Evolutionary conservation across 2,797 vertebrate genomes (phyloP).

Genomic region (Coregonus sp.): DNA sequence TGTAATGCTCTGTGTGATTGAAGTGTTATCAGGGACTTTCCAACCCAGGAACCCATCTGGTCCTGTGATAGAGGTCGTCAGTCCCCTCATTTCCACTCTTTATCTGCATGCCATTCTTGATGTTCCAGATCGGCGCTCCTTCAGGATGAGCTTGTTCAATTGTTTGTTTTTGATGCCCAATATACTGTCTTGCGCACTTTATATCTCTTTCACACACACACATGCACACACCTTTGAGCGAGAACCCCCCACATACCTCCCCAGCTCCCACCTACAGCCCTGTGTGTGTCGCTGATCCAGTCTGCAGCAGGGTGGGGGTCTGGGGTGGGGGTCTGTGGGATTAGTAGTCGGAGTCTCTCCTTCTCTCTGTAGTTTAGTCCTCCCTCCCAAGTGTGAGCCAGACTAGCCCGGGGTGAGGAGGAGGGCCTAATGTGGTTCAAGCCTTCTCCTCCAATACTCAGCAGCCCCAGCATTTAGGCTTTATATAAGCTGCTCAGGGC

Average conservation of each 20-base stretch:
- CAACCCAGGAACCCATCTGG: background rate
- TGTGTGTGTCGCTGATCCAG: background rate
- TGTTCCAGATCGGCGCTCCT: background rate
- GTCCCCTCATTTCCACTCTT: background rate
- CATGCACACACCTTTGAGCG: too few relatives aligned
- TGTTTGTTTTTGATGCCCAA: too few relatives aligned
- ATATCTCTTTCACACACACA: too few relatives aligned
- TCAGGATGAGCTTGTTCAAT: background rate
- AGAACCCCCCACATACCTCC: background rate
- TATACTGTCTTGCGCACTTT: too few relatives aligned
- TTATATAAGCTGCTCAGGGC: conserved; percentile 4
- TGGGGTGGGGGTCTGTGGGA: background rate
- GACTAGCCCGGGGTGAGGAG: background rate
- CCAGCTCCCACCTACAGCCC: background rate
- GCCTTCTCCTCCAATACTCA: background rate
- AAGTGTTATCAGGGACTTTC: conserved; percentile 6
- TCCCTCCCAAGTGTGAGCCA: background rate
- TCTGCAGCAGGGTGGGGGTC: background rate
- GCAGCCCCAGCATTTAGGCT: conserved; percentile 5
- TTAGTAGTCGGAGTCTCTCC: background rate
- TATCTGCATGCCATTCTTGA: background rate
- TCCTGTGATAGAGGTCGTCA: background rate
- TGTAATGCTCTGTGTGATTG: background rate
- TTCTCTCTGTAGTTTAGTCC: background rate
- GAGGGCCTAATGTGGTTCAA: conserved; percentile 6